Evolutionary conservation across 30 jellyfish, hydroid and myxozoan genomes (phyloP).

Genomic region (Calvadosia cruxmelitensis): DNA sequence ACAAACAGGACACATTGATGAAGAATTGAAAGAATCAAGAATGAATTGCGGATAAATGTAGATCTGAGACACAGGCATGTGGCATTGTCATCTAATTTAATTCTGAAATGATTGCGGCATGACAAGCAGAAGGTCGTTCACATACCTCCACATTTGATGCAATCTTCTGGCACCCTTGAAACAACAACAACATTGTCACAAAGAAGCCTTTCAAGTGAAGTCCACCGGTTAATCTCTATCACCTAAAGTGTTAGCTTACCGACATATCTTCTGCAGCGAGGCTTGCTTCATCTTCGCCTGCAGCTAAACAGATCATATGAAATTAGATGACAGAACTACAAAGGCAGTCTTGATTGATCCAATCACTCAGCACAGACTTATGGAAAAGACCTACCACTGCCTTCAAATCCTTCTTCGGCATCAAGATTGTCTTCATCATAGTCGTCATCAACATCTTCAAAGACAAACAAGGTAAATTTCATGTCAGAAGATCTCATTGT

Average conservation of each 20-base stretch:
- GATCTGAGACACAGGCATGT: too few relatives aligned
- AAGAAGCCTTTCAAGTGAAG: too few relatives aligned
- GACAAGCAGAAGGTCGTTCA: background rate
- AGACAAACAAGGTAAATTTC: background rate
- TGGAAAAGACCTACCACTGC: constrained; percentile 6
- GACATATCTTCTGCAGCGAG: constrained; percentile 27
- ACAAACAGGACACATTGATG: background rate
- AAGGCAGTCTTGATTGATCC: too few relatives aligned
- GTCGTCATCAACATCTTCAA: constrained; percentile 92
- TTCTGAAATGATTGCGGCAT: too few relatives aligned
- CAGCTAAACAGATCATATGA: too few relatives aligned
- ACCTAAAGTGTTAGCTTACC: constrained; percentile 6
- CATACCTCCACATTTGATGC: constrained; percentile 82
- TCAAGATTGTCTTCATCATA: constrained; percentile 67
- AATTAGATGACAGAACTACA: too few relatives aligned
- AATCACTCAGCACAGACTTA: too few relatives aligned
- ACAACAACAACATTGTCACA: constrained; percentile 42
- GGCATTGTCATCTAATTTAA: too few relatives aligned
- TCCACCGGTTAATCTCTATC: background rate
- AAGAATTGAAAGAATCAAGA: background rate
- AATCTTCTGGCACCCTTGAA: constrained; percentile 79
- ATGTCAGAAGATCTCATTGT: background rate
- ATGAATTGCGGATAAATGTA: too few relatives aligned
- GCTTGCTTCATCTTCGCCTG: constrained; percentile 9
- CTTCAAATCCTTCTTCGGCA: constrained; percentile 89